These are phyloP conservation scores for Micronycteris hirsuta DNA, from an alignment of 2,113 vertebrate species.

Conservation along the genomic window DNA sequence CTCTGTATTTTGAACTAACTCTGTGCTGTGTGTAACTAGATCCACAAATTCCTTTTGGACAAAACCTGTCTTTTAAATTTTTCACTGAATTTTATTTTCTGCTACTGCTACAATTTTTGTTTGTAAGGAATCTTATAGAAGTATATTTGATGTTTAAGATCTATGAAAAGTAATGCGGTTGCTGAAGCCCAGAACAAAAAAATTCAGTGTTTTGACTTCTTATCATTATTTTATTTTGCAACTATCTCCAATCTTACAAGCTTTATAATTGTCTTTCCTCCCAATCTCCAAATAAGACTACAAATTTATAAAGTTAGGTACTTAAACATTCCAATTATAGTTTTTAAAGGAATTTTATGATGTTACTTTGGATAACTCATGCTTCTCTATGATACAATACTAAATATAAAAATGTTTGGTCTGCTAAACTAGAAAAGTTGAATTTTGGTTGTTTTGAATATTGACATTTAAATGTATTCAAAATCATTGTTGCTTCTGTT, in stretches of 20 bases:
- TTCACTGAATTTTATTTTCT: conserved; percentile 41
- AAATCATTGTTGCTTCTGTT: background rate
- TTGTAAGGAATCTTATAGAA: background rate
- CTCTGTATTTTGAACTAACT: background rate
- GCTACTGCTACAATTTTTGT: background rate
- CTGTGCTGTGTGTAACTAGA: background rate
- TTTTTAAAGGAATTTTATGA: background rate
- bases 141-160: background rate
- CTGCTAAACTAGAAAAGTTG: background rate
- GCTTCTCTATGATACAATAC: background rate
- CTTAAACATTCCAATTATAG: background rate
- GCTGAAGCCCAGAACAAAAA: background rate
- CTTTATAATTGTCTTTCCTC: background rate
- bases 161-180: background rate
- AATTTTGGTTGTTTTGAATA: conserved; percentile 1
- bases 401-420: background rate
- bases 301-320: conserved; percentile 7
- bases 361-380: background rate
- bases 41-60: background rate
- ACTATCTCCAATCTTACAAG: background rate
- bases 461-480: background rate
- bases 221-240: conserved; percentile 5
- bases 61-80: background rate
- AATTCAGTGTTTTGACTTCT: conserved; percentile 16
- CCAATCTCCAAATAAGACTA: background rate